Base-by-base conservation (phyloP, 2,888 invertebrate genomes). In the Eilema griseolum region DNA sequence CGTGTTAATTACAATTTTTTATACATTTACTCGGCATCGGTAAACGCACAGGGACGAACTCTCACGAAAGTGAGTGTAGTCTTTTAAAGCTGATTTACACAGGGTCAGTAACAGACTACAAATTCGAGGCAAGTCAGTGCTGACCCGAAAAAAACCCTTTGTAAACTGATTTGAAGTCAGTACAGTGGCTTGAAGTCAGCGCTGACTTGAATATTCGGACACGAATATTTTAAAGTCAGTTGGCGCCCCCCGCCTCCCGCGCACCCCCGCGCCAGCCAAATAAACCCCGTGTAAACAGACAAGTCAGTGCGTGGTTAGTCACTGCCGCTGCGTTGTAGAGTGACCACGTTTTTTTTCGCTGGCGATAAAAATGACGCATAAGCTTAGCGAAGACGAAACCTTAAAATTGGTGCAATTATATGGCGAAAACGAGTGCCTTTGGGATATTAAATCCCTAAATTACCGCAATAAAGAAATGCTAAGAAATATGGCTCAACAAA, bases 91-190 rank as follows among this genome's bases (percentile, higher is more conserved):
- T n/a, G n/a, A n/a, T 56, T 56, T 56, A 23, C 56, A 59, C 26
- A 31, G 33, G 33, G 33, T n/a, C 62, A 24, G 41, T 33, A 26
- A 66, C 57, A 37, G 64, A 69, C 69, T 69, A 2, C 41, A 16
- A 69, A 69, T 60, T 64, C 70, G 52, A 70, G 66, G 24, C 61
- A 70, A 70, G 69, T 65, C 69, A 65, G 69, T 24, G 69, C 69
- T 61, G 69, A 66, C 41, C 63, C 46, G 41, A 69, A 60, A 68
- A 41, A 65, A 65, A 56, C 16, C 52, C 63, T 28, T 28, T 70
- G 66, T 63, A 70, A 67, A 71, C n/a, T 71, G 65, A 65, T 67
- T 67, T 68, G 37, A 71, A 65, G 71, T 65, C 71, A 65, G 67
- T 68, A 68, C 63, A 64, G 46, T 8, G 26, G 26, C 16, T 14